Conservation (phyloP, 2,113 vertebrate species). For the Perca schrenkii region DNA sequence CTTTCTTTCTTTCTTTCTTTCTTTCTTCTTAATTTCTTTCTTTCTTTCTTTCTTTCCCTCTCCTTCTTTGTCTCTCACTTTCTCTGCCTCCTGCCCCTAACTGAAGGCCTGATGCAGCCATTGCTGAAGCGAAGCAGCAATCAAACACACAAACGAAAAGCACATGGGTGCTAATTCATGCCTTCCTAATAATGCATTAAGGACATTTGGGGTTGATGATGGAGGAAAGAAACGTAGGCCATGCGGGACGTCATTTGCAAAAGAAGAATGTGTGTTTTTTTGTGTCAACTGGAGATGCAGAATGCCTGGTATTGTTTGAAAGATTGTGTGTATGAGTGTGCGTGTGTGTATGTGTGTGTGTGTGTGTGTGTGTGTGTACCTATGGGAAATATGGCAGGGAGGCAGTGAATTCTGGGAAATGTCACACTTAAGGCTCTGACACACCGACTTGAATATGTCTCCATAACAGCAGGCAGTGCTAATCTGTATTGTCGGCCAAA, state of each 20-base stretch:
- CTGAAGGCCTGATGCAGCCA: constrained; percentile 40
- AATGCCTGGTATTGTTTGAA: constrained; percentile 13
- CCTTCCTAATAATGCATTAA: constrained; percentile 75
- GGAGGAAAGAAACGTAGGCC: constrained; percentile 50
- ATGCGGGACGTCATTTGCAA: constrained; percentile 69
- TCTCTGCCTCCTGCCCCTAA: constrained; percentile 1
- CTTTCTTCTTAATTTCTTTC: constrained; percentile 12
- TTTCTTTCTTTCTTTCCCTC: not conserved
- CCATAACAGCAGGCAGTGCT: too few species aligned
- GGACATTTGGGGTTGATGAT: constrained; percentile 64
- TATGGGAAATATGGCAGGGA: constrained; percentile 40
- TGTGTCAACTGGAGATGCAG: constrained; percentile 33
- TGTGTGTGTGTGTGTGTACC: not conserved
- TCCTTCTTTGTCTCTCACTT: constrained; percentile 8
- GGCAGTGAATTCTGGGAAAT: constrained; percentile 68
- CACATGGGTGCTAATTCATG: constrained; percentile 79
- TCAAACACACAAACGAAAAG: constrained; percentile 80
- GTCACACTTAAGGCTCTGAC: constrained; percentile 41
- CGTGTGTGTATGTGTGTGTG: not conserved
- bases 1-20: not conserved
- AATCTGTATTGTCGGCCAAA: too few species aligned
- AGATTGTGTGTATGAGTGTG: constrained; percentile 7
- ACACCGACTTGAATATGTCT: too few species aligned
- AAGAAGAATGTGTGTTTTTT: constrained; percentile 59
- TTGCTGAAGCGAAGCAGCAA: constrained; percentile 63